phyloP scores from a whole-genome alignment of 1,140 invertebrate species.

The Luehdorfia chinensis region DNA sequence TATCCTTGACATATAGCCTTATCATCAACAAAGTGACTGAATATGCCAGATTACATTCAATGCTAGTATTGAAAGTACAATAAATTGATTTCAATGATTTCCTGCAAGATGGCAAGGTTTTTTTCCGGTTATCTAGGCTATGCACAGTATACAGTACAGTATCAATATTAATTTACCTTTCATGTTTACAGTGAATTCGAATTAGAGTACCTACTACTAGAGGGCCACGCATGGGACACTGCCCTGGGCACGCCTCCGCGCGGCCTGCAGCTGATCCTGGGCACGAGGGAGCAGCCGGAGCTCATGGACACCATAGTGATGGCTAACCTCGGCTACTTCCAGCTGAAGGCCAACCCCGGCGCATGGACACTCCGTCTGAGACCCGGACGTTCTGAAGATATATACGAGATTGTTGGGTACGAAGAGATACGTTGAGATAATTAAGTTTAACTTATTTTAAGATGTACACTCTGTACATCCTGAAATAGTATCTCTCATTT shows the following conservation, averaged over 20 bases:
- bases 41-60: no score
- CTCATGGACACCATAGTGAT: constrained; percentile 99
- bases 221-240: constrained; percentile 98
- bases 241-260: constrained; percentile 94
- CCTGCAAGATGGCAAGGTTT: no score
- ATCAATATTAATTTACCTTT: no score
- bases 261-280: constrained; percentile 97
- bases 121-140: no score
- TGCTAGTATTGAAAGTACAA: no score
- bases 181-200: constrained; percentile 89
- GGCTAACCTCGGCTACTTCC: constrained; percentile 99
- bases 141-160: no score
- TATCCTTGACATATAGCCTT: no score
- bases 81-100: no score
- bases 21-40: no score
- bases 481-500: no score
- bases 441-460: no score
- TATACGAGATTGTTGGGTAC: constrained; percentile 91
- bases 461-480: no score
- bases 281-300: constrained; percentile 86
- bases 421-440: constrained; percentile 4
- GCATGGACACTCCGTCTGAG: constrained; percentile 93
- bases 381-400: constrained; percentile 95
- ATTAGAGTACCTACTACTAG: constrained; percentile 92
- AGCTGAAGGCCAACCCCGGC: constrained; percentile 98